Conservation (phyloP, 2,888 invertebrate species). For the Cataglyphis livida region DNA sequence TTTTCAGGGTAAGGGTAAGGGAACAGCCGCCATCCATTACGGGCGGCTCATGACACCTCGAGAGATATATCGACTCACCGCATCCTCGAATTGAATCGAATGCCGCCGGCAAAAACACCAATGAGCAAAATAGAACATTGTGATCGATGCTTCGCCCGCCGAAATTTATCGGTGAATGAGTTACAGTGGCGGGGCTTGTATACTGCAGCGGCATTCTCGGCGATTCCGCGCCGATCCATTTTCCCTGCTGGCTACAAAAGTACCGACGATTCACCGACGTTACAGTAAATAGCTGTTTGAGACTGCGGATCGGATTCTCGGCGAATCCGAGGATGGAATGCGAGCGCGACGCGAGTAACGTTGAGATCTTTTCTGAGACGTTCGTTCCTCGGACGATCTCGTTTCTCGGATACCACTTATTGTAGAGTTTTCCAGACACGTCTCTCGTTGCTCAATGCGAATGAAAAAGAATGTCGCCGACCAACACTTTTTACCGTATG, state of each 20-base stretch:
- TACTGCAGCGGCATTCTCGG: slow-evolving; percentile 58
- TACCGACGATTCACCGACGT: slow-evolving; percentile 63
- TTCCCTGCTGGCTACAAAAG: slow-evolving; percentile 64
- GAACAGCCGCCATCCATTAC: slow-evolving; percentile 84
- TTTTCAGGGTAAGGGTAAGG: slow-evolving; percentile 82
- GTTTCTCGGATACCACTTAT: slow-evolving; percentile 22
- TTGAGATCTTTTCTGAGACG: slow-evolving; percentile 10
- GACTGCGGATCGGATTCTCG: slow-evolving; percentile 48
- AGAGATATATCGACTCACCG: slow-evolving; percentile 85
- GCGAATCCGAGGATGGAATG: slow-evolving; percentile 15
- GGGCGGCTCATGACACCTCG: slow-evolving; percentile 84
- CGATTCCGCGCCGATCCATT: slow-evolving; percentile 71
- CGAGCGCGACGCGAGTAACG: not conserved
- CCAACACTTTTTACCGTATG: slow-evolving; percentile 1
- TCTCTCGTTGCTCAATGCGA: slow-evolving; percentile 10
- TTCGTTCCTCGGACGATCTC: slow-evolving; percentile 24
- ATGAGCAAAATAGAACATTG: slow-evolving; percentile 85
- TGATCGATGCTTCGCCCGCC: slow-evolving; percentile 82
- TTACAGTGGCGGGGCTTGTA: slow-evolving; percentile 73
- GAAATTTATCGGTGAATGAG: slow-evolving; percentile 85
- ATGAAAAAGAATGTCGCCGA: slow-evolving; percentile 16
- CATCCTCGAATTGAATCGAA: slow-evolving; percentile 85
- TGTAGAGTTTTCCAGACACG: slow-evolving; percentile 23
- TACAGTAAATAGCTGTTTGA: slow-evolving; percentile 68
- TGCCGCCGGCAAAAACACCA: slow-evolving; percentile 84